Evolutionary conservation across 2,888 invertebrate species (phyloP).

Genomic region (Philereme transversata): DNA sequence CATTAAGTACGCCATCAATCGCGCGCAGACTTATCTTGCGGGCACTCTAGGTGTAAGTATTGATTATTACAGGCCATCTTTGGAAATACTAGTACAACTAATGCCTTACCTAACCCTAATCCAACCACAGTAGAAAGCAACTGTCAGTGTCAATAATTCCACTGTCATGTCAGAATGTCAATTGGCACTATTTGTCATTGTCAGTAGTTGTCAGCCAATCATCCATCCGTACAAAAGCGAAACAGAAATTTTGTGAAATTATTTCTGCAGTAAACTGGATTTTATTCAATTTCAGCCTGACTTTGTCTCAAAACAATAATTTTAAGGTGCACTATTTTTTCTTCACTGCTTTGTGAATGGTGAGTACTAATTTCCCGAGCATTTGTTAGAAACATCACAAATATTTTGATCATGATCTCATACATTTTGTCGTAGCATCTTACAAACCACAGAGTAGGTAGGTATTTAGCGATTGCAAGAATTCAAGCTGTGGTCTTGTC

Average conservation of each 20-base stretch:
- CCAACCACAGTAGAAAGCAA: too few species aligned
- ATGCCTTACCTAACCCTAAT: too few species aligned
- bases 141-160: too few species aligned
- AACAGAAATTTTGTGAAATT: conserved; percentile 1
- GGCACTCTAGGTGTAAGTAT: too few species aligned
- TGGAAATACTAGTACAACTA: too few species aligned
- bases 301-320: neutral
- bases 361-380: conserved; percentile 4
- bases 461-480: neutral
- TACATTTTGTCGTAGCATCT: conserved; percentile 24
- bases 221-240: neutral
- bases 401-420: conserved; percentile 36
- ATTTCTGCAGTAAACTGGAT: neutral
- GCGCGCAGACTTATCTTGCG: too few species aligned
- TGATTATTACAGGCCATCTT: too few species aligned
- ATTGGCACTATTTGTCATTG: neutral
- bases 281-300: neutral
- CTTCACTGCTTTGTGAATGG: conserved; percentile 9
- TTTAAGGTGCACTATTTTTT: neutral
- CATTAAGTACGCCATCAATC: too few species aligned
- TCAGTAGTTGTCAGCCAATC: neutral
- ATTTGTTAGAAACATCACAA: conserved; percentile 5
- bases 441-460: neutral
- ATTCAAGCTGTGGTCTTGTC: conserved; percentile 14
- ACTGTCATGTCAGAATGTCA: too few species aligned